Conservation (phyloP, 2,888 invertebrate genomes). For the Thereva unica region DNA sequence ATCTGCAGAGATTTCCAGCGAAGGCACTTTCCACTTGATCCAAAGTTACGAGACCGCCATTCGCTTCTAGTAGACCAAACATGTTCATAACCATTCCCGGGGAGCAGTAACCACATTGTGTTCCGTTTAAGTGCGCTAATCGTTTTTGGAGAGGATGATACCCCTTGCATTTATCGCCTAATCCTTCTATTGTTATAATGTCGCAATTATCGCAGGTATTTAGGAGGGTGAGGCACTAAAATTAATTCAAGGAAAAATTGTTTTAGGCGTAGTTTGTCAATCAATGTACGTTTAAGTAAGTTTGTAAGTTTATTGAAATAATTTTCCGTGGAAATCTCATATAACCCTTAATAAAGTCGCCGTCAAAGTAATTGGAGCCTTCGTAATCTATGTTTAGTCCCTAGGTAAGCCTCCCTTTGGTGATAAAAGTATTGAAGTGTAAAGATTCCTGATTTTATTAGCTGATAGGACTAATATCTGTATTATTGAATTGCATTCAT, state of each 20-base stretch:
- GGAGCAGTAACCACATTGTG: slow-evolving; percentile 75
- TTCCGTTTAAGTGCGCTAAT: slow-evolving; percentile 67
- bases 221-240: slow-evolving; percentile 36
- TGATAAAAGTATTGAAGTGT: too few relatives aligned
- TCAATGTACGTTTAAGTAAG: too few relatives aligned
- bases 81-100: slow-evolving; percentile 80
- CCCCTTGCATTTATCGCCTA: slow-evolving; percentile 63
- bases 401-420: too few relatives aligned
- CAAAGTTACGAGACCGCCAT: slow-evolving; percentile 59
- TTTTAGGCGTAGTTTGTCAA: too few relatives aligned
- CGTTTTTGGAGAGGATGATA: slow-evolving; percentile 69
- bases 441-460: too few relatives aligned
- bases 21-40: slow-evolving; percentile 70
- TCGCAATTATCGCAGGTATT: slow-evolving; percentile 64
- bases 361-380: too few relatives aligned
- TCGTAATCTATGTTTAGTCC: too few relatives aligned
- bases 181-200: slow-evolving; percentile 70
- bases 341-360: too few relatives aligned
- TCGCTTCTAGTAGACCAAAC: slow-evolving; percentile 61
- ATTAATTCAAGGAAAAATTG: background rate
- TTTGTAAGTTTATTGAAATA: too few relatives aligned
- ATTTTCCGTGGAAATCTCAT: too few relatives aligned
- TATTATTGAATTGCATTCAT: too few relatives aligned
- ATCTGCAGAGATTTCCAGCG: slow-evolving; percentile 74
- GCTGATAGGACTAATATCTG: too few relatives aligned